phyloP scores from a whole-genome alignment of 2,888 invertebrate genomes.

The Pycnomerus fuliginosus region DNA sequence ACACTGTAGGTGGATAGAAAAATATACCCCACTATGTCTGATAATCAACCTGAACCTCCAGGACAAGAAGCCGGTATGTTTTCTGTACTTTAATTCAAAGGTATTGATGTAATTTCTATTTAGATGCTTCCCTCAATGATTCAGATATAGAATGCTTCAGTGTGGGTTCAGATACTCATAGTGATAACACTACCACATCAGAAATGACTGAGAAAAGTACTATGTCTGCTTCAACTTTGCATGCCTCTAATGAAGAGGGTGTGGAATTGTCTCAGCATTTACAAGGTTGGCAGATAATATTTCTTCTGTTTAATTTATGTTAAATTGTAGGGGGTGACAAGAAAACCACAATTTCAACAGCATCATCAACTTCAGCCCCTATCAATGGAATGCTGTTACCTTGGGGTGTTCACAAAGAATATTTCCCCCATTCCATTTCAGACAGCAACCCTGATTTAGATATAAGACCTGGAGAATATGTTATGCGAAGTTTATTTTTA shows the following conservation, averaged over 20 bases:
- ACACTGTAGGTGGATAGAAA: no score
- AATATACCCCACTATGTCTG: constrained; percentile 6
- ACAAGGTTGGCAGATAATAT: neutral
- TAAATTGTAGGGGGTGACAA: constrained; percentile 30
- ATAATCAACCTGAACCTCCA: constrained; percentile 1
- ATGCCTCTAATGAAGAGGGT: constrained; percentile 33
- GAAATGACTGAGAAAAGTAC: constrained; percentile 48
- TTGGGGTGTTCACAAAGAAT: constrained; percentile 81
- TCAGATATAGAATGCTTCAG: constrained; percentile 51
- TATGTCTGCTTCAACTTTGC: constrained; percentile 44
- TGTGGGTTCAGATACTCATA: constrained; percentile 50
- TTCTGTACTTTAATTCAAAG: no score
- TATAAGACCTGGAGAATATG: constrained; percentile 90
- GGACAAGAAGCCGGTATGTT: constrained; percentile 1
- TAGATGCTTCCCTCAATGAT: constrained; percentile 36
- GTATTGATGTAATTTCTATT: no score
- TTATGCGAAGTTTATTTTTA: constrained; percentile 91
- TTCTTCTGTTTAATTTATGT: neutral
- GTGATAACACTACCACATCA: constrained; percentile 50
- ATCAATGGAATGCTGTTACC: constrained; percentile 68
- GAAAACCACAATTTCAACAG: constrained; percentile 12
- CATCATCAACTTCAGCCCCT: constrained; percentile 20
- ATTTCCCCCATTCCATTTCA: constrained; percentile 51
- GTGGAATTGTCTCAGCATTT: constrained; percentile 2
- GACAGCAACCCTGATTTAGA: constrained; percentile 53